phyloP scores from a whole-genome alignment of 2,113 vertebrate species.

The Lophochroa leadbeateri region DNA sequence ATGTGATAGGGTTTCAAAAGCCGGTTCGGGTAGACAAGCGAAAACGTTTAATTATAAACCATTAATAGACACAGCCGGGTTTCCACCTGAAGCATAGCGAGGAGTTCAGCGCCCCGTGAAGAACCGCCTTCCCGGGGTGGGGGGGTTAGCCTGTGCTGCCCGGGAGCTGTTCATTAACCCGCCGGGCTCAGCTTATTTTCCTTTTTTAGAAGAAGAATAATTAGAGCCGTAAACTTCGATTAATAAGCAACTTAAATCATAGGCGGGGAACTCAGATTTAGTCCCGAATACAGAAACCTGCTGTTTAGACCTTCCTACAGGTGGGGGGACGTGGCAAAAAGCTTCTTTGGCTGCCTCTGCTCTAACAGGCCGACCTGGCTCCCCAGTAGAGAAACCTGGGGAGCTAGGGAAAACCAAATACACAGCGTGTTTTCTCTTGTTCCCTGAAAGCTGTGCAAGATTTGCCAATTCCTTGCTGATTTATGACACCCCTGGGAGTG shows the following conservation, averaged over 20 bases:
- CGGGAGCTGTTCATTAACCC: slow-evolving; percentile 74
- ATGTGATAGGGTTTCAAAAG: neutral
- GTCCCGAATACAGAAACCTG: neutral
- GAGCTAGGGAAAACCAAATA: neutral
- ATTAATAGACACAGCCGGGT: slow-evolving; percentile 24
- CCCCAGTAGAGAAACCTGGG: neutral
- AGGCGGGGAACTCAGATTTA: neutral
- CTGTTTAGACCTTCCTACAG: neutral
- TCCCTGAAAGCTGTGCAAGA: neutral
- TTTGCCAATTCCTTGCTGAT: neutral
- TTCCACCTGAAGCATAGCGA: neutral
- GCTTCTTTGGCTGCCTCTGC: neutral
- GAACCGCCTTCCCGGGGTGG: neutral
- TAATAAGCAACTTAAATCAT: slow-evolving; percentile 45
- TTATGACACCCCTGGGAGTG: neutral
- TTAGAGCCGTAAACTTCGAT: slow-evolving; percentile 37
- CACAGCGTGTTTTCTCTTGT: neutral
- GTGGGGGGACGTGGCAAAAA: neutral
- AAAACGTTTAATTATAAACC: slow-evolving; percentile 59
- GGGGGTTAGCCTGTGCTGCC: slow-evolving; percentile 25
- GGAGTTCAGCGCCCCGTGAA: slow-evolving; percentile 46
- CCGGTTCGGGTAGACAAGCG: slow-evolving; percentile 4
- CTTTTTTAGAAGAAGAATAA: slow-evolving; percentile 40
- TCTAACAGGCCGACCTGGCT: neutral
- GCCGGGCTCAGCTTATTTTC: slow-evolving; percentile 26